A percentile compares a stretch with the other conserved stretches of the same genome.
phyloP scores from a whole-genome alignment of 2,888 invertebrate genomes.

The Listrodromus nycthemerus region DNA sequence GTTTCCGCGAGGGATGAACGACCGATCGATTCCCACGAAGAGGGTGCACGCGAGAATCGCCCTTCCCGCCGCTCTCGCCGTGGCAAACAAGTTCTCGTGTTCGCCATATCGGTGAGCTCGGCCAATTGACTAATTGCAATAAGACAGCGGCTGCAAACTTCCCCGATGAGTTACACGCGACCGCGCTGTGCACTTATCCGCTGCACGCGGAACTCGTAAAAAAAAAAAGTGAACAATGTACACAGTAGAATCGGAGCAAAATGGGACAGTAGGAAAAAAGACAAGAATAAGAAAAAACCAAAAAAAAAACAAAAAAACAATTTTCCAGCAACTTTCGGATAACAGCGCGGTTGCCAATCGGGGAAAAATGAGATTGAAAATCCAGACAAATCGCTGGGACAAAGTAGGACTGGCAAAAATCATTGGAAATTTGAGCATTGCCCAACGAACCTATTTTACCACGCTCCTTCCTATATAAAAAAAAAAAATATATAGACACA shows the following conservation, averaged over 20 bases:
- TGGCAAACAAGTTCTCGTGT: constrained; percentile 46
- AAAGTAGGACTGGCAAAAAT: no score
- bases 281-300: no score
- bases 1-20: constrained; percentile 50
- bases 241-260: no score
- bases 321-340: no score
- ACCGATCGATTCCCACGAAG: constrained; percentile 60
- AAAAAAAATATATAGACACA: background rate
- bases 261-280: no score
- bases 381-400: no score
- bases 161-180: constrained; percentile 35
- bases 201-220: background rate
- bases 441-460: background rate
- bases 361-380: no score
- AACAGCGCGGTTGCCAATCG: no score
- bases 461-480: background rate
- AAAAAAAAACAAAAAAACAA: no score
- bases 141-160: constrained; percentile 43
- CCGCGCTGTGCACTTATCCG: background rate
- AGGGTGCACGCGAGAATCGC: constrained; percentile 59
- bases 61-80: constrained; percentile 18
- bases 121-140: constrained; percentile 60
- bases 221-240: background rate
- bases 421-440: no score
- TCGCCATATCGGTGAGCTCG: constrained; percentile 49